Conservation (phyloP, 2,888 invertebrate genomes). For the Morinoia aosen region DNA sequence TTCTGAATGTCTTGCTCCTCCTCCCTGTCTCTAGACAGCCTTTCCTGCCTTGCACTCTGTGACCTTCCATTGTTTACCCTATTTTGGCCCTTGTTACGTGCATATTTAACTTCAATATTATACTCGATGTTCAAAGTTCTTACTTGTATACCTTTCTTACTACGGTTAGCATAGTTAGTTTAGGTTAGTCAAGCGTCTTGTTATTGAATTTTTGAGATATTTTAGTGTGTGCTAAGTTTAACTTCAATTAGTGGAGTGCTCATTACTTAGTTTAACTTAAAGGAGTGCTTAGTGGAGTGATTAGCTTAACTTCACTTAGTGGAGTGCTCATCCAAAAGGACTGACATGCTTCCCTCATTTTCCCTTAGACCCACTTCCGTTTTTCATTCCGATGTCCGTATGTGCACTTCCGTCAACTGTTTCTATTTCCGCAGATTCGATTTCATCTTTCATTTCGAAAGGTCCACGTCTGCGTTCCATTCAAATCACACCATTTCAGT, state of each 20-base stretch:
- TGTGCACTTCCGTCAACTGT: no score
- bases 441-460: not conserved
- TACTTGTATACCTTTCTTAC: not conserved
- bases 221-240: not conserved
- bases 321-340: not conserved
- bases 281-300: not conserved
- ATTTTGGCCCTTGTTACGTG: not conserved
- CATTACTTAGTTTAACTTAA: not conserved
- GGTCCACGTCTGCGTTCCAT: no score
- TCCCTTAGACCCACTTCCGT: no score
- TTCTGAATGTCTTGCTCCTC: not conserved
- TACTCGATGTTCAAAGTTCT: not conserved
- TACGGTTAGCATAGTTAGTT: not conserved
- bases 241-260: not conserved
- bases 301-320: not conserved
- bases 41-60: no score
- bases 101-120: not conserved
- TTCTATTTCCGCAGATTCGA: not conserved
- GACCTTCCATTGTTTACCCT: not conserved
- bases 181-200: not conserved
- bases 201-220: not conserved
- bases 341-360: not conserved
- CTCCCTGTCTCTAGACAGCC: no score
- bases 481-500: no score
- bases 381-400: no score